A percentile compares a stretch with the other conserved stretches of the same genome.
Conservation (phyloP, 2,888 invertebrate species). For the Perdita meconis region DNA sequence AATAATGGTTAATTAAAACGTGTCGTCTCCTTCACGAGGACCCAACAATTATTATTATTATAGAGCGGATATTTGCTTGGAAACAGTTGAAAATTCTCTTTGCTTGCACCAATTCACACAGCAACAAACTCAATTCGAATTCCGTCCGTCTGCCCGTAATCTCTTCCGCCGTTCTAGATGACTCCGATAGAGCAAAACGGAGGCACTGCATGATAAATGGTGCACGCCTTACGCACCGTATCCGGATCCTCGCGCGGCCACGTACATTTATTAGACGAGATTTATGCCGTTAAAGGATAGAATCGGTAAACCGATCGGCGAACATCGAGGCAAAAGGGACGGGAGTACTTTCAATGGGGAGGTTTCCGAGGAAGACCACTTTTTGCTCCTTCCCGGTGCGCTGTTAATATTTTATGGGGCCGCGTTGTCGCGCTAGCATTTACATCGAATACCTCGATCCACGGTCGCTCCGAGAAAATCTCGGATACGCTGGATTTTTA, state of each 20-base stretch:
- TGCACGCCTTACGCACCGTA: conserved; percentile 23
- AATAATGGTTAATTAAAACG: too few relatives aligned
- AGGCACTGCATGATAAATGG: conserved; percentile 57
- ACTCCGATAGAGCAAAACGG: conserved; percentile 42
- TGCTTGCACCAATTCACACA: background rate
- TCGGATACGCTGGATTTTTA: conserved; percentile 15
- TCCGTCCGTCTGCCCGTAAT: background rate
- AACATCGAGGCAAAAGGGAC: conserved; percentile 10
- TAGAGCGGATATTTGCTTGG: too few relatives aligned
- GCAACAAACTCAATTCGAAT: conserved; percentile 2
- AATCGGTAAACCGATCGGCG: conserved; percentile 57
- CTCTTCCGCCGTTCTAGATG: conserved; percentile 35
- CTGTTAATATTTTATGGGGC: conserved; percentile 49
- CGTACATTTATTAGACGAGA: conserved; percentile 58
- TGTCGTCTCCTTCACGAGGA: too few relatives aligned
- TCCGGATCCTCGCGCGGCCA: conserved; percentile 32
- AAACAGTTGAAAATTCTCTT: too few relatives aligned
- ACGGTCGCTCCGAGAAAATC: conserved; percentile 21
- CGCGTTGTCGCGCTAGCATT: conserved; percentile 43
- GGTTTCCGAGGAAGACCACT: conserved; percentile 1
- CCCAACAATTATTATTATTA: too few relatives aligned
- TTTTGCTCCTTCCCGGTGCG: background rate
- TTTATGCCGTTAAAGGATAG: conserved; percentile 54
- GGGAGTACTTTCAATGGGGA: conserved; percentile 23
- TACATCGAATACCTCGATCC: conserved; percentile 46